Evolutionary conservation across 2,888 invertebrate genomes (phyloP).

Genomic region (Philereme transversata): DNA sequence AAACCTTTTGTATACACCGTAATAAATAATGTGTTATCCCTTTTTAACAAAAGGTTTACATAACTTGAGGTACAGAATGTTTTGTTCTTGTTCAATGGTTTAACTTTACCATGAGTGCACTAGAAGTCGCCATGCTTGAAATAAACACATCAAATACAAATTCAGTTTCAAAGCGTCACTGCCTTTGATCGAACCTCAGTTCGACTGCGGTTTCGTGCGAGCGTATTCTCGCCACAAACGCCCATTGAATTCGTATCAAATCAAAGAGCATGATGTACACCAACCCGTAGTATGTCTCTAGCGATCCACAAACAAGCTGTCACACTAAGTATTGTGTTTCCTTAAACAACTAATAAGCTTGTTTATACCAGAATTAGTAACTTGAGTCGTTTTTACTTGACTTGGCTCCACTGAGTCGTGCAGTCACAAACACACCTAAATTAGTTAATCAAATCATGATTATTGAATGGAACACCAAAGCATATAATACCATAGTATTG

Average conservation of each 20-base stretch:
- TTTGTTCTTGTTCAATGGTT: background rate
- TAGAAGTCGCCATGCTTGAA: background rate
- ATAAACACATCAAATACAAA: background rate
- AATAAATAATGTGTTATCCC: constrained; percentile 11
- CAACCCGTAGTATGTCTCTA: too few species aligned
- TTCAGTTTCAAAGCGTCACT: background rate
- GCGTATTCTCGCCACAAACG: constrained; percentile 1
- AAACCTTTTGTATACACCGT: constrained; percentile 10
- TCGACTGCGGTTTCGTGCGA: background rate
- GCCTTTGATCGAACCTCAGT: constrained; percentile 4
- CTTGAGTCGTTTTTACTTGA: too few species aligned
- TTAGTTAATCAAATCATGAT: too few species aligned
- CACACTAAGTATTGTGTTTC: too few species aligned
- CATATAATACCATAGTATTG: too few species aligned
- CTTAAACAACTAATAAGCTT: too few species aligned
- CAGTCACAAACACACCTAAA: too few species aligned
- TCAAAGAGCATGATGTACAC: too few species aligned
- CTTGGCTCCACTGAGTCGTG: too few species aligned
- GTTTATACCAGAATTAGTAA: too few species aligned
- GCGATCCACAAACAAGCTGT: too few species aligned
- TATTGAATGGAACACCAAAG: too few species aligned
- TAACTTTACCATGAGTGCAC: background rate
- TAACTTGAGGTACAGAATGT: background rate
- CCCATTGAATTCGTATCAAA: background rate
- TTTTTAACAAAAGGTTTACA: constrained; percentile 2